Percentiles rank a stretch among this genome's conserved stretches.
Conservation (phyloP, 2,888 invertebrate species). For the Athetis lepigone region DNA sequence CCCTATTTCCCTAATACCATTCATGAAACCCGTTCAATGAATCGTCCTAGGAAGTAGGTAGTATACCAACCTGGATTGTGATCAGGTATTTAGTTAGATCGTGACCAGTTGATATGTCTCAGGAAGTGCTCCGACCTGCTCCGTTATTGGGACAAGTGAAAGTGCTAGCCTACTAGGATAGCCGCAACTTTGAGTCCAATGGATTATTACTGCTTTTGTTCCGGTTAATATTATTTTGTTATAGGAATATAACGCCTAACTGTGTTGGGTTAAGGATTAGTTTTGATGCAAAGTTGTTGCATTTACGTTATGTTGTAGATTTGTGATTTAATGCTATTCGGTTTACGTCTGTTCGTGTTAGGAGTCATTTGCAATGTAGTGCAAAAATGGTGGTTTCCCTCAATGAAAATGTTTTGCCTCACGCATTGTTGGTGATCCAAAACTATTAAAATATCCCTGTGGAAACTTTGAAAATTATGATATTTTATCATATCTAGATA, state of each 20-base stretch:
- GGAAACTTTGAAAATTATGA: no score
- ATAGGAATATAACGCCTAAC: constrained; percentile 20
- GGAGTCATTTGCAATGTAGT: neutral
- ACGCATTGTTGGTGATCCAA: neutral
- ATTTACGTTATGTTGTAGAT: constrained; percentile 12
- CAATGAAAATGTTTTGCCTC: neutral
- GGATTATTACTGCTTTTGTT: constrained; percentile 50
- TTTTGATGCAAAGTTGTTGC: neutral
- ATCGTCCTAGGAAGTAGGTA: constrained; percentile 5
- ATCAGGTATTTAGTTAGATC: constrained; percentile 32
- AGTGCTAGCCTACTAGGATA: constrained; percentile 59
- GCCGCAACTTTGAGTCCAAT: constrained; percentile 41
- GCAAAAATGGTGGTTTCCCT: neutral
- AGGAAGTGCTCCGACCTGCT: constrained; percentile 69
- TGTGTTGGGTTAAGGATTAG: rapidly evolving
- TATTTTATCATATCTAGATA: no score
- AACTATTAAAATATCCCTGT: no score
- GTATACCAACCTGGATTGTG: neutral
- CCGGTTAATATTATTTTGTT: constrained; percentile 12
- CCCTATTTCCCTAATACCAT: no score
- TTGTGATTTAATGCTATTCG: constrained; percentile 33
- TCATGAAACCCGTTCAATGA: constrained; percentile 4
- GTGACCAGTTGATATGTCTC: constrained; percentile 55
- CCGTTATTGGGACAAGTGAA: constrained; percentile 65
- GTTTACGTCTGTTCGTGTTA: constrained; percentile 14